phyloP scores from a whole-genome alignment of 2,113 vertebrate genomes.

The Rissa tridactyla region DNA sequence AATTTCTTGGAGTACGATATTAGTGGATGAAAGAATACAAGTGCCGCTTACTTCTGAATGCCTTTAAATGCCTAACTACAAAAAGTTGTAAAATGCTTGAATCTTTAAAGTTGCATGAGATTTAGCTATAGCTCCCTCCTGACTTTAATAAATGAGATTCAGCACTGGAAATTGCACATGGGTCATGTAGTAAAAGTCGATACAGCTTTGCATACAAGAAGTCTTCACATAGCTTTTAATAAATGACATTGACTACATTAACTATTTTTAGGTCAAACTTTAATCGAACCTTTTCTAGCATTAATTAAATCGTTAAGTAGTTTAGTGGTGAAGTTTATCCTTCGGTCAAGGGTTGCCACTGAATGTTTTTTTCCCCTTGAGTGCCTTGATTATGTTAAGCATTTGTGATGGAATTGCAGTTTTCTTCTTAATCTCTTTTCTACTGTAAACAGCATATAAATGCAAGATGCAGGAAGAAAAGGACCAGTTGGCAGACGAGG shows the following conservation, averaged over 20 bases:
- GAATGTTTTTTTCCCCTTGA: background rate
- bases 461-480: background rate
- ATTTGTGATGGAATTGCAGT: background rate
- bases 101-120: background rate
- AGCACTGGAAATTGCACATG: background rate
- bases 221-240: background rate
- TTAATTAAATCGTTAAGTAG: background rate
- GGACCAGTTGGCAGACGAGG: background rate
- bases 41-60: background rate
- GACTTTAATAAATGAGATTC: background rate
- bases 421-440: slow-evolving; percentile 6
- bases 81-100: background rate
- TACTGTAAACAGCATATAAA: slow-evolving; percentile 22
- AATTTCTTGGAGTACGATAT: background rate
- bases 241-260: background rate
- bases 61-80: background rate
- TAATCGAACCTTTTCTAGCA: background rate
- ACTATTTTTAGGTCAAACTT: background rate
- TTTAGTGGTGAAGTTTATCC: background rate
- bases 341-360: background rate
- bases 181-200: background rate
- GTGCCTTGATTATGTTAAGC: background rate
- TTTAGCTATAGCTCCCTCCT: background rate
- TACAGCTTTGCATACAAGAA: background rate
- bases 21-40: background rate